Evolutionary conservation across 2,113 vertebrate species (phyloP).

Genomic region (Charadrius vociferus): DNA sequence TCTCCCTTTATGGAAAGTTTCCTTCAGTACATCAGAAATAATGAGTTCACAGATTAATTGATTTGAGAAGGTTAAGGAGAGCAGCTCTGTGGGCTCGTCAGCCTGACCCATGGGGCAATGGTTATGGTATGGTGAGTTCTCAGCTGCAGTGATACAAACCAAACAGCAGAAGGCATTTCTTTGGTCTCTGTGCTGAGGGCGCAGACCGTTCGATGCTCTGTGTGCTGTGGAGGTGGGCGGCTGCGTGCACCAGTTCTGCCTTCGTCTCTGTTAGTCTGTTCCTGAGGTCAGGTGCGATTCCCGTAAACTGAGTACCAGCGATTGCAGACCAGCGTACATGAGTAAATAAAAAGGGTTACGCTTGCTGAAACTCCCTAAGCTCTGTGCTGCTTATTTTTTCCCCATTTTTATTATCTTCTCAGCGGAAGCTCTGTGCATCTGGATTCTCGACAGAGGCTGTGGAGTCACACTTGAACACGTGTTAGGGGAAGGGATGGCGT

Average conservation of each 20-base stretch:
- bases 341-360: not conserved
- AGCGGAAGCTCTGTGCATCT: not conserved
- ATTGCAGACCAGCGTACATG: rapidly evolving
- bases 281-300: not conserved
- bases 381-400: not conserved
- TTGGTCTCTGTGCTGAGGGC: not conserved
- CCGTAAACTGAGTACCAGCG: not conserved
- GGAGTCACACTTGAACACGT: rapidly evolving
- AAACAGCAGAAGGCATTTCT: not conserved
- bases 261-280: rapidly evolving
- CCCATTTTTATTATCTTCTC: not conserved
- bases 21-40: not conserved
- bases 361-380: not conserved
- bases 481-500: not conserved
- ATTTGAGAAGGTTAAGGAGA: not conserved
- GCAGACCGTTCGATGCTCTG: rapidly evolving
- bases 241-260: rapidly evolving
- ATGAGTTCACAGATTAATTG: not conserved
- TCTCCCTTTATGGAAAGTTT: not conserved
- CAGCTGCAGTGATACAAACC: not conserved
- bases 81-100: not conserved
- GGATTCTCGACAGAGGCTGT: rapidly evolving
- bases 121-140: not conserved
- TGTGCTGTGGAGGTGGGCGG: not conserved
- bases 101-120: rapidly evolving